Base-by-base conservation (phyloP, 2,888 invertebrate genomes). In the Pollenia amentaria region DNA sequence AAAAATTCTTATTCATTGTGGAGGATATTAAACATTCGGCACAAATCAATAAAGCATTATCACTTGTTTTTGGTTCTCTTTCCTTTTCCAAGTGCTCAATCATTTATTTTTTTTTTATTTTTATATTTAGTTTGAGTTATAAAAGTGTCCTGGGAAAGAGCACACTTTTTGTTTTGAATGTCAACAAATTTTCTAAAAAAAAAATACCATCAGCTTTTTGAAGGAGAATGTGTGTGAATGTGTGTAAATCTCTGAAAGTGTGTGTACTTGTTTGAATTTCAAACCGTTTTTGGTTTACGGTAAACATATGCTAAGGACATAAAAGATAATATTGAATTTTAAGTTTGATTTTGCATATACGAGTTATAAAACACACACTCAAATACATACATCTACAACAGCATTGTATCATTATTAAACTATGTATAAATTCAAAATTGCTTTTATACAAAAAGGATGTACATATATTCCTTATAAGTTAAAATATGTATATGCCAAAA, bases 301-400 rank as follows among this genome's bases (percentile, higher is more conserved):
- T 67, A 82, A 82, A 78, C 85, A 86, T 75, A 86, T 86, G 85
- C 82, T 85, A 75, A 44, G 82, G 82, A 85, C 82, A 75, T 78
- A 75, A 67, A 75, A 69, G 55, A 75, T 82, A 86, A 82, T 83
- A 86, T 82, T 86, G 69, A 82, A 86, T 77, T 87, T 80, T 82
- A 46, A 70, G 76, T 87, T 64, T 76, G 79, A 84, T 84, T 87
- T 72, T 69, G 48, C 73, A 55, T 55, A 38, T 42, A 64, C 14
- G 53, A 67, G 38, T 18, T 42, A n/a, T 11, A 48, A n/a, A 10
- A 51, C 16, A 53, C 16, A 38, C 40, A 76, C 64, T 51, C 48
- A 65, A 9, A 38, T 18, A 53, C 21, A 12, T 10, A 42, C n/a
- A 9, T 14, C 1, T 38, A 38, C 12, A 4, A 12, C 1, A 21